Evolutionary conservation across 2,888 invertebrate genomes (phyloP).

Genomic region (Agonopterix subpropinquella): DNA sequence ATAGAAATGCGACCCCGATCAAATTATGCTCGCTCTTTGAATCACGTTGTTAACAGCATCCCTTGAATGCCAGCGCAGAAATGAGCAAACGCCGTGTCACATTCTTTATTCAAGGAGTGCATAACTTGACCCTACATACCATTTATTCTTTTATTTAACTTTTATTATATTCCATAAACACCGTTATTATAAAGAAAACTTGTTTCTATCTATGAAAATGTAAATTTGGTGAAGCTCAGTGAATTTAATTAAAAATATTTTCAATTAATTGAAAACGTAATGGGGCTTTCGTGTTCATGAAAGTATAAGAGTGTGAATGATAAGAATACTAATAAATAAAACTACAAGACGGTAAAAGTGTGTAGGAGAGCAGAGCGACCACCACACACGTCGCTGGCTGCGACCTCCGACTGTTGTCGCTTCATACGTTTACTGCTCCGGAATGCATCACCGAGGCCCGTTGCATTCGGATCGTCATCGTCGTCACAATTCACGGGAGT

Average conservation of each 20-base stretch:
- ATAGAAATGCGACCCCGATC: slow-evolving; percentile 71
- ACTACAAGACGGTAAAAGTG: not conserved
- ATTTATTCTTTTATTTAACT: slow-evolving; percentile 54
- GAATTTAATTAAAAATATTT: too few species aligned
- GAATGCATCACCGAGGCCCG: slow-evolving; percentile 21
- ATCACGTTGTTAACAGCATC: slow-evolving; percentile 73
- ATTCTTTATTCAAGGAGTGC: slow-evolving; percentile 56
- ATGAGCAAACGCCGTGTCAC: slow-evolving; percentile 69
- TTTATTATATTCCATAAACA: slow-evolving; percentile 58
- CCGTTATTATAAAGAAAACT: slow-evolving; percentile 38
- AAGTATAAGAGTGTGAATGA: too few species aligned
- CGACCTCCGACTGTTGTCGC: not conserved
- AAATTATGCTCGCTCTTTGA: slow-evolving; percentile 72
- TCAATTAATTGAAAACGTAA: too few species aligned
- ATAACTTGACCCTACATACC: slow-evolving; percentile 64
- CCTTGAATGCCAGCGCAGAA: slow-evolving; percentile 65
- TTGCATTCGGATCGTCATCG: slow-evolving; percentile 47
- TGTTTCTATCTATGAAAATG: slow-evolving; percentile 48
- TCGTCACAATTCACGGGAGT: slow-evolving; percentile 61
- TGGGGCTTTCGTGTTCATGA: too few species aligned
- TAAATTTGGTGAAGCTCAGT: slow-evolving; percentile 29
- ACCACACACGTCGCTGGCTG: slow-evolving; percentile 40
- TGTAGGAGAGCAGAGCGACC: slow-evolving; percentile 25
- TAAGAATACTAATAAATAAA: too few species aligned
- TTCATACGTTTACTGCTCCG: slow-evolving; percentile 12